Conservation (phyloP, 2,888 invertebrate species). For the Andrena minutula region DNA sequence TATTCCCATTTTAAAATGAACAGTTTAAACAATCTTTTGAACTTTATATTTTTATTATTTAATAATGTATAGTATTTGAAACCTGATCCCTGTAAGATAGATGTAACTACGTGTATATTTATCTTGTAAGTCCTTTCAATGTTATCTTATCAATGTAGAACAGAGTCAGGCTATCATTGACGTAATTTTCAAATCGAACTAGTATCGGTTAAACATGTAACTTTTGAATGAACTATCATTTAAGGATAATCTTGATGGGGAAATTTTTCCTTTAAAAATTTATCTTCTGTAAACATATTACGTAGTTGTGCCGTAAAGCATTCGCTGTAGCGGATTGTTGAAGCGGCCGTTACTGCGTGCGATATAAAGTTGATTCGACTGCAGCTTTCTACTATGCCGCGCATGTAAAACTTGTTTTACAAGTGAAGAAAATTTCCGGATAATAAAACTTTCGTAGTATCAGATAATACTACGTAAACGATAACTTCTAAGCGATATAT, state of each 20-base stretch:
- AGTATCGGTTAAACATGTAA: no score
- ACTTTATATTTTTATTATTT: neutral
- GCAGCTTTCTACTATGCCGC: no score
- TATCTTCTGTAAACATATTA: neutral
- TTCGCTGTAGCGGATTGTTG: neutral
- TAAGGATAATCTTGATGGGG: neutral
- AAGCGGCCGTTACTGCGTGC: no score
- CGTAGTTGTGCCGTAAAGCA: neutral
- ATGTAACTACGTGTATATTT: conserved; percentile 9
- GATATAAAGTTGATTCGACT: no score
- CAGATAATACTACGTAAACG: neutral
- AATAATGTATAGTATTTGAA: neutral
- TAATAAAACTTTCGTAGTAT: neutral
- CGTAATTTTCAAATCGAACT: neutral
- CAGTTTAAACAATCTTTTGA: neutral
- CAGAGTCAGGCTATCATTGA: neutral
- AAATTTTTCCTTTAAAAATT: neutral
- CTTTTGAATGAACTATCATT: neutral
- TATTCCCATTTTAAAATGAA: no score
- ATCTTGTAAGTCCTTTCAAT: conserved; percentile 1
- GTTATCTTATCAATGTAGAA: conserved; percentile 39
- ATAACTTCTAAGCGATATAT: neutral
- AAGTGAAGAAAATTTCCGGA: neutral
- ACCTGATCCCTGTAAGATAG: neutral
- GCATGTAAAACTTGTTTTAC: no score